Percentiles rank a stretch among this genome's conserved stretches.
Evolutionary conservation across 2,888 invertebrate species (phyloP).

Genomic region (Drosophila quasianomalipes): DNA sequence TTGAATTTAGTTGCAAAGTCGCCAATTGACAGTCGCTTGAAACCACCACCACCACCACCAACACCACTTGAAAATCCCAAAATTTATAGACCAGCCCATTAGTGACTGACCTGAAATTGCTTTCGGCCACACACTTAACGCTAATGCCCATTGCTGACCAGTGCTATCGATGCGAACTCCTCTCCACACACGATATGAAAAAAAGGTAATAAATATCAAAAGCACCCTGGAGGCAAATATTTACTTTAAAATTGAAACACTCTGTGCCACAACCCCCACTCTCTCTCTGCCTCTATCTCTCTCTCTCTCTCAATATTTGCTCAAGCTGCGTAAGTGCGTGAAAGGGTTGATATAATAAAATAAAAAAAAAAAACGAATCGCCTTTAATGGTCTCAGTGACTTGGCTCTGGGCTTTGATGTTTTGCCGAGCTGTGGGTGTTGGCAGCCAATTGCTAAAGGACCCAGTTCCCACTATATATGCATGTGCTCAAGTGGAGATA

Average conservation of each 20-base stretch:
- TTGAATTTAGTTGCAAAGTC: constrained; percentile 57
- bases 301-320: constrained; percentile 41
- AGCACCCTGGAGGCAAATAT: constrained; percentile 84
- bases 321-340: constrained; percentile 71
- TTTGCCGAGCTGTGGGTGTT: constrained; percentile 60
- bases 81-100: constrained; percentile 66
- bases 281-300: not conserved
- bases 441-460: constrained; percentile 52
- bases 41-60: constrained; percentile 17
- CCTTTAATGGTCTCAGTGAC: constrained; percentile 68
- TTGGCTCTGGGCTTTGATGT: constrained; percentile 67
- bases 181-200: constrained; percentile 21
- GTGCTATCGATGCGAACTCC: constrained; percentile 33
- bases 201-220: constrained; percentile 82
- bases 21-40: constrained; percentile 53
- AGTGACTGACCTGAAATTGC: constrained; percentile 59
- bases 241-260: constrained; percentile 80
- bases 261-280: constrained; percentile 12
- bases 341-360: constrained; percentile 64
- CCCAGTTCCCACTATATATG: constrained; percentile 14
- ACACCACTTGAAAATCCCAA: constrained; percentile 46
- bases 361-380: constrained; percentile 22
- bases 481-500: constrained; percentile 28
- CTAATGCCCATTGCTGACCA: constrained; percentile 70
- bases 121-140: constrained; percentile 58